Conservation (phyloP, 1,140 invertebrate species). For the Philaenus spumarius region DNA sequence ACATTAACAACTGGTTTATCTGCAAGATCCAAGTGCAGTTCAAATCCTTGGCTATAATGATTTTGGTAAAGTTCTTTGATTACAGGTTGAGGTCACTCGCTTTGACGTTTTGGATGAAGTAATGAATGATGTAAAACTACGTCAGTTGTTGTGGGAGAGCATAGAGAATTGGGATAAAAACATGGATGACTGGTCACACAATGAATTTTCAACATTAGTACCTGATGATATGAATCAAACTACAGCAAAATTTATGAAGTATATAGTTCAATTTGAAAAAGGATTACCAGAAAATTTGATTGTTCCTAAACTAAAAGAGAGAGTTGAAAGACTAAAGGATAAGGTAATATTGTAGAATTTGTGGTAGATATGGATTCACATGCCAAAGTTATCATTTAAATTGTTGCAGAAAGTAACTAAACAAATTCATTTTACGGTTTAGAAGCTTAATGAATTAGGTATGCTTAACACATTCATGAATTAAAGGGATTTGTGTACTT, state of each 20-base stretch:
- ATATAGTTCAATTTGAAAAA: conserved; percentile 40
- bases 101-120: conserved; percentile 73
- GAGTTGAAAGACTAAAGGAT: conserved; percentile 67
- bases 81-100: conserved; percentile 64
- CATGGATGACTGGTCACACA: conserved; percentile 52
- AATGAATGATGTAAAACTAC: conserved; percentile 65
- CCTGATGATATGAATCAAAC: conserved; percentile 62
- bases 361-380: too few relatives aligned
- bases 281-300: conserved; percentile 64
- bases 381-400: too few relatives aligned
- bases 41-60: too few relatives aligned
- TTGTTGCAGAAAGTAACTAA: too few relatives aligned
- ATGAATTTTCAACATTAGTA: conserved; percentile 59
- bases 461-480: too few relatives aligned
- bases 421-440: too few relatives aligned
- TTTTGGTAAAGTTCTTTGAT: too few relatives aligned
- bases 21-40: too few relatives aligned
- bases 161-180: conserved; percentile 60
- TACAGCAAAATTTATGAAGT: conserved; percentile 60
- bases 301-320: conserved; percentile 62
- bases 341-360: too few relatives aligned
- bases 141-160: conserved; percentile 70
- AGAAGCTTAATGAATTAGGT: too few relatives aligned
- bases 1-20: too few relatives aligned
- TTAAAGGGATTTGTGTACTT: too few relatives aligned